Conservation (phyloP, 92 coral and sea anemone genomes). For the Palythoa caribaeorum region DNA sequence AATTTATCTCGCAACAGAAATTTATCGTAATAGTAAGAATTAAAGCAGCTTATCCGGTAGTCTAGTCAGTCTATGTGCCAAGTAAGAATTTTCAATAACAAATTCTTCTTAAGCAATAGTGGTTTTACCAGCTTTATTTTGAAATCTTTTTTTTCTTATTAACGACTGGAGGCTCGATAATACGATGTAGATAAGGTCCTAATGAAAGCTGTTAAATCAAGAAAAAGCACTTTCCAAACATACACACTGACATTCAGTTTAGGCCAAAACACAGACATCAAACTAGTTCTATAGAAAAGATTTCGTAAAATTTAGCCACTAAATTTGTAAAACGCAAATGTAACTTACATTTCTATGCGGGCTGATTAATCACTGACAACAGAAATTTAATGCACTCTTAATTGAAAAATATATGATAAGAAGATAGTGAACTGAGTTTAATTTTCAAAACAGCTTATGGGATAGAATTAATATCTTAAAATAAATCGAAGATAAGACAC, state of each 20-base stretch:
- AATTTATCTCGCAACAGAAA: background rate
- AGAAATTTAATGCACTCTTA: conserved; percentile 69
- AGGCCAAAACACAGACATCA: background rate
- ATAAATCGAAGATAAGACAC: background rate
- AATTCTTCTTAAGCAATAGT: conserved; percentile 12
- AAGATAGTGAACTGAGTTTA: conserved; percentile 5
- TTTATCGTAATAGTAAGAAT: background rate
- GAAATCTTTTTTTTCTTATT: background rate
- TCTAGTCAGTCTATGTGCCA: background rate
- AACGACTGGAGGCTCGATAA: background rate
- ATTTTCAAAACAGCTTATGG: conserved; percentile 14
- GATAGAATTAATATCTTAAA: background rate
- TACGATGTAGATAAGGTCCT: conserved; percentile 6
- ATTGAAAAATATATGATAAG: conserved; percentile 61
- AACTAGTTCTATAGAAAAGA: background rate
- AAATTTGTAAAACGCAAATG: background rate
- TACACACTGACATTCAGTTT: background rate
- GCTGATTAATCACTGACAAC: background rate
- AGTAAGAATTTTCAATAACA: background rate
- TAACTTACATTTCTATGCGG: too few relatives aligned
- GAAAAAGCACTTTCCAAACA: background rate
- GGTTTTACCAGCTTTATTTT: conserved; percentile 3
- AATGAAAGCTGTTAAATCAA: background rate
- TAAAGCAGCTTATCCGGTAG: background rate
- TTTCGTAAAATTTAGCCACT: background rate